A percentile compares a stretch with the other conserved stretches of the same genome.
Evolutionary conservation across 2,888 invertebrate species (phyloP).

Genomic region (Napeogenes sylphis): DNA sequence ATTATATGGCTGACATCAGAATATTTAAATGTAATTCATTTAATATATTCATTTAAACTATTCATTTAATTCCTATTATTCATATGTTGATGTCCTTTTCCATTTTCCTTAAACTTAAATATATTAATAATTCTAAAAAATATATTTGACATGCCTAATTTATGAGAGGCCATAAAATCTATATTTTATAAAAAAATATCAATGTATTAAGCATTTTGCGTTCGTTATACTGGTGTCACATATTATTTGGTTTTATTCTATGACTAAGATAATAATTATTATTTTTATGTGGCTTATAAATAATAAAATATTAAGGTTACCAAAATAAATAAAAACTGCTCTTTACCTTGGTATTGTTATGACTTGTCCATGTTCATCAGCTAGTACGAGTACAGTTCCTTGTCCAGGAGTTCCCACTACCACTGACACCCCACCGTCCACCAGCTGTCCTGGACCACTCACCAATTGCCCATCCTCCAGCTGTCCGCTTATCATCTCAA

Average conservation of each 20-base stretch:
- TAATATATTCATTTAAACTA: no score
- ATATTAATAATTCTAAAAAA: constrained; percentile 2
- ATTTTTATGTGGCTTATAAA: no score
- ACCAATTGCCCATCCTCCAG: constrained; percentile 77
- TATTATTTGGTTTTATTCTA: background rate
- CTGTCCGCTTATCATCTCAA: constrained; percentile 87
- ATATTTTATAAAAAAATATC: constrained; percentile 1
- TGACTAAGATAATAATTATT: background rate
- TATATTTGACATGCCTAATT: constrained; percentile 4
- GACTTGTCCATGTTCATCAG: constrained; percentile 82
- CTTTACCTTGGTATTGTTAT: constrained; percentile 81
- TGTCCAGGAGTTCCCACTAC: constrained; percentile 71
- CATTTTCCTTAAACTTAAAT: constrained; percentile 6
- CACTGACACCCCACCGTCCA: constrained; percentile 74
- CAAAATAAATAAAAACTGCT: background rate
- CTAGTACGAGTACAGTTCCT: constrained; percentile 83
- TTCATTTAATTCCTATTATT: background rate
- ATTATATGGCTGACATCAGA: background rate
- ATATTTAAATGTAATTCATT: constrained; percentile 5
- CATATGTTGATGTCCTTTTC: constrained; percentile 2
- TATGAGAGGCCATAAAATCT: constrained; percentile 6
- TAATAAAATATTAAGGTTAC: no score
- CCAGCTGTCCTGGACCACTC: constrained; percentile 68
- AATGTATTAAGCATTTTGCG: background rate
- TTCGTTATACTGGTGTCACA: background rate